phyloP scores from a whole-genome alignment of 2,888 invertebrate genomes.

The Ligdia adustata region DNA sequence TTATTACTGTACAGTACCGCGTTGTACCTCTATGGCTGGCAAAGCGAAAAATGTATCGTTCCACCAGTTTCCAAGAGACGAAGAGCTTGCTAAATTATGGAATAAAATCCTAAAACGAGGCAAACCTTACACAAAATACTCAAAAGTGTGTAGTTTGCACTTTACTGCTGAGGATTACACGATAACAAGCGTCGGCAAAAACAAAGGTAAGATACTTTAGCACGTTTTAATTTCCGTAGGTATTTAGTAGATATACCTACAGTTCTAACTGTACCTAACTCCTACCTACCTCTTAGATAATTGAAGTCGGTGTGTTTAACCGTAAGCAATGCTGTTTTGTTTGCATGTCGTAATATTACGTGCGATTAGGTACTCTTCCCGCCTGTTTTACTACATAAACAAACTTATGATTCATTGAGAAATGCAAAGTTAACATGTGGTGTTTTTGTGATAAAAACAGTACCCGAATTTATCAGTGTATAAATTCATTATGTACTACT shows the following conservation, averaged over 20 bases:
- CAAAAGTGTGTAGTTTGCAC: conserved; percentile 80
- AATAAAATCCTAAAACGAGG: conserved; percentile 75
- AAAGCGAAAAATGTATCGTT: conserved; percentile 79
- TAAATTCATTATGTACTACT: too few relatives aligned
- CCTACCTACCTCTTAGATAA: conserved; percentile 18
- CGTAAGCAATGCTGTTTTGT: conserved; percentile 7
- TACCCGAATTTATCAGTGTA: too few relatives aligned
- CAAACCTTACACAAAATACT: conserved; percentile 79
- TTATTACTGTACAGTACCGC: conserved; percentile 80
- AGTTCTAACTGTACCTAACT: conserved; percentile 20
- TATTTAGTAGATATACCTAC: conserved; percentile 18
- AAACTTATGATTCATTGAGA: too few relatives aligned
- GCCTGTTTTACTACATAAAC: neutral
- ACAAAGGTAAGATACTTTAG: conserved; percentile 61
- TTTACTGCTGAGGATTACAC: conserved; percentile 76
- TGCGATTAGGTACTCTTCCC: conserved; percentile 3
- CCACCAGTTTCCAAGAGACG: conserved; percentile 76
- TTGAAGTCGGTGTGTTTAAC: conserved; percentile 5
- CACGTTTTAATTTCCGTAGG: conserved; percentile 37
- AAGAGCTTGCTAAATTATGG: conserved; percentile 72
- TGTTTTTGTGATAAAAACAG: neutral
- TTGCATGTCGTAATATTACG: conserved; percentile 9
- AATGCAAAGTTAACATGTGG: neutral
- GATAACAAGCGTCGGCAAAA: conserved; percentile 73
- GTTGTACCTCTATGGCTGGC: conserved; percentile 80